Evolutionary conservation across 2,888 invertebrate genomes (phyloP), one percentile per base, ranked within the genome.

Genomic region (Allophyes oxyacanthae): DNA sequence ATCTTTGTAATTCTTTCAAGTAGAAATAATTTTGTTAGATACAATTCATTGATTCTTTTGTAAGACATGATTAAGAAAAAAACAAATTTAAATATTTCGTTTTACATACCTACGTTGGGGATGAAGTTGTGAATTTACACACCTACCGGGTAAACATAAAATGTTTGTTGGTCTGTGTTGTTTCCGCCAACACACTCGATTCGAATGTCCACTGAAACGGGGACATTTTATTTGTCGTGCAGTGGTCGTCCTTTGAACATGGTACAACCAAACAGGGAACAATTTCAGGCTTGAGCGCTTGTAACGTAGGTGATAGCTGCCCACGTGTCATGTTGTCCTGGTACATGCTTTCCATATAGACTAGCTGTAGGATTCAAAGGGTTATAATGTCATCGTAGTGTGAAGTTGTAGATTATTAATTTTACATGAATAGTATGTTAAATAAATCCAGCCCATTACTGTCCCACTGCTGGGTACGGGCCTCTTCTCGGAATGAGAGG

Each of bases 211-310:
- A 26, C 13, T 41, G 30, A 33, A 60, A 55, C 15, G 36, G n/a
- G 49, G 42, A 56, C 37, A 37, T 51, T 55, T 61, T 58, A 37
- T 64, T 55, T 60, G 56, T 37, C 46, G 32, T 46, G 50, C 53
- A 50, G 30, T 40, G 56, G 48, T 44, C 40, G 33, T 58, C 55
- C 67, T 65, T 59, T 74, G 68, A 68, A 53, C 50, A 64, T 53
- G 49, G 66, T 57, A 72, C 13, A n/a, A 10, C 38, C 30, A 42
- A 65, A 52, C 44, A 15, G 28, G 26, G 15, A 49, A 75, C 80
- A 78, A 84, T 81, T 82, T 81, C 68, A 79, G 49, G 77, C 75
- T 57, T 67, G 77, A 75, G 60, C 70, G 79, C 63, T 38, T 52
- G 56, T 44, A 52, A 45, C 36, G 28, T 10, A 28, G 41, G 41